Evolutionary conservation across 2,113 vertebrate species (phyloP).

Genomic region (Xyliphius kryptos): DNA sequence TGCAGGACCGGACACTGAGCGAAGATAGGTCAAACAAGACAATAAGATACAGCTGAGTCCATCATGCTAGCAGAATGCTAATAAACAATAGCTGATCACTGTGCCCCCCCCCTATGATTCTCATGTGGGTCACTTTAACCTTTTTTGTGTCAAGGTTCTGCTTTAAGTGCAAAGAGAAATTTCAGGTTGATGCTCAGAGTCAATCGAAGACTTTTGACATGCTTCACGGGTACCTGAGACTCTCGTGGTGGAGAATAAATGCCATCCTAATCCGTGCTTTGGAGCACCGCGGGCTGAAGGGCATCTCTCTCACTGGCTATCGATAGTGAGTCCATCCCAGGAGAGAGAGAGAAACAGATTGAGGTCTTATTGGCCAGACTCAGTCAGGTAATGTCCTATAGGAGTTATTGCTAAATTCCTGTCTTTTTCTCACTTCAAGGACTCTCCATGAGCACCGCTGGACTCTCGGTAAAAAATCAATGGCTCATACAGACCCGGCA

Average conservation of each 20-base stretch:
- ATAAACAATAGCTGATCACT: too few relatives aligned
- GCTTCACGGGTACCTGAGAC: conserved; percentile 22
- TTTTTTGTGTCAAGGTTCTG: conserved; percentile 1
- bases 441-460: not conserved
- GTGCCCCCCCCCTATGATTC: not conserved
- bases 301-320: conserved; percentile 31
- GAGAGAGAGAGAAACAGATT: conserved; percentile 35
- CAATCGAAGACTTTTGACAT: conserved; percentile 24
- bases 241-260: conserved; percentile 35
- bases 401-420: conserved; percentile 33
- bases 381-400: conserved; percentile 38
- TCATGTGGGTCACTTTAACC: conserved; percentile 1
- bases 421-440: conserved; percentile 33
- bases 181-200: conserved; percentile 23
- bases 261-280: conserved; percentile 38
- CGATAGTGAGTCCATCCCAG: conserved; percentile 32
- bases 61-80: too few relatives aligned
- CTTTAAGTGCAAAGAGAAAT: conserved; percentile 22
- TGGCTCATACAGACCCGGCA: not conserved
- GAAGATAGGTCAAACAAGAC: too few relatives aligned
- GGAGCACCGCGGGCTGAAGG: conserved; percentile 35
- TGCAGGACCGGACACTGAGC: too few relatives aligned
- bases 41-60: too few relatives aligned
- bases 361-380: conserved; percentile 30
- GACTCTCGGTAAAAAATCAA: conserved; percentile 23